Conservation (phyloP, 2,113 vertebrate genomes). For the Melanotaenia duboulayi region DNA sequence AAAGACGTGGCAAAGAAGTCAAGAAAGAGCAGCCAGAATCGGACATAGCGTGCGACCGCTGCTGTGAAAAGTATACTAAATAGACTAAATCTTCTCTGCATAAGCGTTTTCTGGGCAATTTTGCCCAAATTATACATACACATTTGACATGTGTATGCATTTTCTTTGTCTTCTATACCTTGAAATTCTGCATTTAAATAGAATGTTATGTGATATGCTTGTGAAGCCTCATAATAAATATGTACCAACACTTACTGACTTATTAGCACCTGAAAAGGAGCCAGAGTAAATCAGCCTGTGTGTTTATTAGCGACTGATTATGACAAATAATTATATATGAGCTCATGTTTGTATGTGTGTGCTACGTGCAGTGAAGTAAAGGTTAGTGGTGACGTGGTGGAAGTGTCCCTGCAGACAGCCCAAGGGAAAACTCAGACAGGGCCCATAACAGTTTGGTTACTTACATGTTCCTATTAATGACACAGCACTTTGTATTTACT, state of each 20-base stretch:
- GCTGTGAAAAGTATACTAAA: too few relatives aligned
- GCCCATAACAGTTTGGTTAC: slow-evolving; percentile 40
- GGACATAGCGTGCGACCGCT: too few relatives aligned
- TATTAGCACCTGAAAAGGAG: slow-evolving; percentile 22
- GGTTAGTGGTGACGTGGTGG: slow-evolving; percentile 70
- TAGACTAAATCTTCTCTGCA: too few relatives aligned
- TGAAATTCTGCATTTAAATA: neutral
- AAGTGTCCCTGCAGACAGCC: slow-evolving; percentile 63
- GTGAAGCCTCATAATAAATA: neutral
- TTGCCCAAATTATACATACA: too few relatives aligned
- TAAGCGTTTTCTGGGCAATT: too few relatives aligned
- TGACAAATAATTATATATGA: slow-evolving; percentile 13
- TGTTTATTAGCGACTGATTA: slow-evolving; percentile 30
- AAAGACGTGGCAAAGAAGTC: too few relatives aligned
- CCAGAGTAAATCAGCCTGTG: slow-evolving; percentile 14
- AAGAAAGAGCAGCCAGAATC: too few relatives aligned
- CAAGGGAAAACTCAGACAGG: slow-evolving; percentile 30
- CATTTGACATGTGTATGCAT: too few relatives aligned
- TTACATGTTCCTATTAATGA: slow-evolving; percentile 51
- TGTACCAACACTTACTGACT: slow-evolving; percentile 5
- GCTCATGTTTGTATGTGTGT: slow-evolving; percentile 31
- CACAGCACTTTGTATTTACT: slow-evolving; percentile 25
- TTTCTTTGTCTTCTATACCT: too few relatives aligned
- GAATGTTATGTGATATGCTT: neutral
- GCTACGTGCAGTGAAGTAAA: slow-evolving; percentile 61